phyloP scores from a whole-genome alignment of 2,113 vertebrate genomes.

The Ivindomyrus marchei region DNA sequence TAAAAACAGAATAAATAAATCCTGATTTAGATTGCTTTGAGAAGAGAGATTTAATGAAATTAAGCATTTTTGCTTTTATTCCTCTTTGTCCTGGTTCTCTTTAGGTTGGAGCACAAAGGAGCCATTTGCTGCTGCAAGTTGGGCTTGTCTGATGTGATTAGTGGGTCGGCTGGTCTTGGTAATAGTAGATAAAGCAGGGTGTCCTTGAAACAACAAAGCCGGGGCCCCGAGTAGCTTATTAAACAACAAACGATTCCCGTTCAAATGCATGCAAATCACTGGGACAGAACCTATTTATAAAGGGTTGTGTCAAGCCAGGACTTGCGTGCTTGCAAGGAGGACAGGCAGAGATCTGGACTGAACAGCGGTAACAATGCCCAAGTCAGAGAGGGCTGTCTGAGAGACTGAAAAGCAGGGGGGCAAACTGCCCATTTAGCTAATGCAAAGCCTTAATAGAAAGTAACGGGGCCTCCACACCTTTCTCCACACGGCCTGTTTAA shows the following conservation, averaged over 20 bases:
- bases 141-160: slow-evolving; percentile 50
- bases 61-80: slow-evolving; percentile 35
- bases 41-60: slow-evolving; percentile 55
- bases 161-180: slow-evolving; percentile 38
- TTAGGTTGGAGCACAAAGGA: slow-evolving; percentile 38
- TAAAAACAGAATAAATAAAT: slow-evolving; percentile 62
- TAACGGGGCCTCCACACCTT: slow-evolving; percentile 30
- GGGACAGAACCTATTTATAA: slow-evolving; percentile 30
- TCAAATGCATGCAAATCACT: slow-evolving; percentile 40
- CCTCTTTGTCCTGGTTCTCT: slow-evolving; percentile 23
- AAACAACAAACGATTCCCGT: slow-evolving; percentile 39
- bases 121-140: slow-evolving; percentile 34
- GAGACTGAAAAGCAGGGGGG: slow-evolving; percentile 18
- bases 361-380: slow-evolving; percentile 11
- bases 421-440: not conserved
- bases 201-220: slow-evolving; percentile 49
- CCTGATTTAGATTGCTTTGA: slow-evolving; percentile 54
- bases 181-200: slow-evolving; percentile 40
- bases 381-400: slow-evolving; percentile 16
- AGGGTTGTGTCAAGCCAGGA: slow-evolving; percentile 34
- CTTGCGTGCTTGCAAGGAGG: slow-evolving; percentile 18
- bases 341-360: slow-evolving; percentile 17
- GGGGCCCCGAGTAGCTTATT: slow-evolving; percentile 43
- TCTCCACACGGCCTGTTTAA: slow-evolving; percentile 39
- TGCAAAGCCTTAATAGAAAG: not conserved